Evolutionary conservation across 2,113 vertebrate species (phyloP).

Genomic region (Aegithalos caudatus): DNA sequence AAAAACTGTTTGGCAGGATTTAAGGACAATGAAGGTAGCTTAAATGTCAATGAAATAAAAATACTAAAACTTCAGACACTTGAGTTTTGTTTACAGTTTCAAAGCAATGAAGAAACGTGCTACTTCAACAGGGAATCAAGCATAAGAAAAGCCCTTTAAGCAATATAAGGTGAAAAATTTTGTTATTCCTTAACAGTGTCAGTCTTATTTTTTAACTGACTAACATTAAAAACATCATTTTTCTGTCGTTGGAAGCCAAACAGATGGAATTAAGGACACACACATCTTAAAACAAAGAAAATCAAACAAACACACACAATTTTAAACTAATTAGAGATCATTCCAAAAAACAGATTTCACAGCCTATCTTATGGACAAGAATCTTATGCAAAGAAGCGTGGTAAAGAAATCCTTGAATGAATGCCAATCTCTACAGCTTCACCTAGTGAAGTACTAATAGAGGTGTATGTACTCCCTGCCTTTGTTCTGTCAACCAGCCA

Average conservation of each 20-base stretch:
- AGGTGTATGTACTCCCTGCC: neutral
- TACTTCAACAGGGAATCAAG: neutral
- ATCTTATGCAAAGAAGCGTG: neutral
- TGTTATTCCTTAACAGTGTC: neutral
- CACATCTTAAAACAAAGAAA: neutral
- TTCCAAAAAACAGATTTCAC: neutral
- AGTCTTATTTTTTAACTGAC: neutral
- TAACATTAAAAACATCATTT: neutral
- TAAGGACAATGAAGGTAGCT: neutral
- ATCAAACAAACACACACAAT: fast-evolving
- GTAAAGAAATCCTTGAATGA: neutral
- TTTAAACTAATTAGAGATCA: neutral
- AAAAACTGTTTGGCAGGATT: neutral
- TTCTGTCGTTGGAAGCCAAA: neutral
- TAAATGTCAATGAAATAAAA: neutral
- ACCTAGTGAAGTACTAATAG: neutral
- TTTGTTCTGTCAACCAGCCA: neutral
- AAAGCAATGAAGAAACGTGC: neutral
- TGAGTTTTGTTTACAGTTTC: neutral
- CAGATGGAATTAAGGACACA: neutral
- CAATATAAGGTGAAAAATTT: neutral
- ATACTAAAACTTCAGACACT: neutral
- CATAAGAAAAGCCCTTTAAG: neutral
- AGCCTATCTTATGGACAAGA: neutral
- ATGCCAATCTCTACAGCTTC: neutral